A percentile compares a stretch with the other conserved stretches of the same genome.
Evolutionary conservation across 2,888 invertebrate genomes (phyloP).

Genomic region (Cheiracanthium punctorium): DNA sequence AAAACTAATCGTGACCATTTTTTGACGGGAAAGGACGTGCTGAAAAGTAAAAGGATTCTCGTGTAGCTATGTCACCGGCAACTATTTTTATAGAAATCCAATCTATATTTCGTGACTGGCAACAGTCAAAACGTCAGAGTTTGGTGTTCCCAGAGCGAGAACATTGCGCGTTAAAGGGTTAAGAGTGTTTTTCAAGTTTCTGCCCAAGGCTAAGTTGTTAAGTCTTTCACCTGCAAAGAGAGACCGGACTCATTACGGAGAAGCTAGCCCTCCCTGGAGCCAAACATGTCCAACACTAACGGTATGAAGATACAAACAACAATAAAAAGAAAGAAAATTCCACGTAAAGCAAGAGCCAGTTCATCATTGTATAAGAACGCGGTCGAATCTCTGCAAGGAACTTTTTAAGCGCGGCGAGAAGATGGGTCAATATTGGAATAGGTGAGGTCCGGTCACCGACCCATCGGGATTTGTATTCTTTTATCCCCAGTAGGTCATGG

Average conservation of each 20-base stretch:
- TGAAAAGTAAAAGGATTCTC: too few species aligned
- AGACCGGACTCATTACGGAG: neutral
- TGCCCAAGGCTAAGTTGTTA: too few species aligned
- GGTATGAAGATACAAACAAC: neutral
- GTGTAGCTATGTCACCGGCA: too few species aligned
- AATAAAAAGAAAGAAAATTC: neutral
- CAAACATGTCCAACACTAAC: neutral
- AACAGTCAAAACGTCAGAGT: too few species aligned
- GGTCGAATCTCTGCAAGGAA: constrained; percentile 22
- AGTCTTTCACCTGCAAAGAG: neutral
- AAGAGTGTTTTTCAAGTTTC: too few species aligned
- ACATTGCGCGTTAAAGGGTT: too few species aligned
- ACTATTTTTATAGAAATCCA: too few species aligned
- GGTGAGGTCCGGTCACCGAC: constrained; percentile 66
- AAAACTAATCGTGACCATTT: too few species aligned
- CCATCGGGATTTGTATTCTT: constrained; percentile 12
- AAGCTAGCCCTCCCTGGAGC: neutral
- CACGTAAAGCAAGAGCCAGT: neutral
- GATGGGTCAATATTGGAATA: constrained; percentile 58
- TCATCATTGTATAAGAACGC: constrained; percentile 11
- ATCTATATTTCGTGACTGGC: too few species aligned
- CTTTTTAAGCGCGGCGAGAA: neutral
- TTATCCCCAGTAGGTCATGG: neutral
- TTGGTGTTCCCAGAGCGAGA: too few species aligned
- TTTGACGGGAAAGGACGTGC: too few species aligned